Conservation (phyloP, 2,797 vertebrate species). For the Cetoscarus ocellatus region DNA sequence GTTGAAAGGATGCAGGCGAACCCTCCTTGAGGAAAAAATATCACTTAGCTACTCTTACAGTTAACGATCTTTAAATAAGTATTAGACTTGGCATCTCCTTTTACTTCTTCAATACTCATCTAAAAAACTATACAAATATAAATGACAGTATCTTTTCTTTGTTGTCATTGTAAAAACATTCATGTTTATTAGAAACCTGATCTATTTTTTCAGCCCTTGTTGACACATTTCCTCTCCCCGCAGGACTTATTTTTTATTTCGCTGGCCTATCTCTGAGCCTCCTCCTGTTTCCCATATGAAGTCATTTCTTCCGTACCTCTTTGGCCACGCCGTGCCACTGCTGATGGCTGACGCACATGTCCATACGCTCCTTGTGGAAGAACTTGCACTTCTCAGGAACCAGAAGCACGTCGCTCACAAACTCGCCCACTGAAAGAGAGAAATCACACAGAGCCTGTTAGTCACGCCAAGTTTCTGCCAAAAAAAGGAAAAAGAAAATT, state of each 20-base stretch:
- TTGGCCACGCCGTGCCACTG: conserved; percentile 94
- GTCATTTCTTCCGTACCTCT: conserved; percentile 85
- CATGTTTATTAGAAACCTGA: too few relatives aligned
- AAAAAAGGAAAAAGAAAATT: background rate
- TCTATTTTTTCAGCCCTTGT: too few relatives aligned
- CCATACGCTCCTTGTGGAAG: conserved; percentile 95
- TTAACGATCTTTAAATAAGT: too few relatives aligned
- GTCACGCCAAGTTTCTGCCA: conserved; percentile 40
- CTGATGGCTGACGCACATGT: conserved; percentile 93
- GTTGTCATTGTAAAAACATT: too few relatives aligned
- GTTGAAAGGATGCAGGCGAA: too few relatives aligned
- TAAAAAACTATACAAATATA: too few relatives aligned
- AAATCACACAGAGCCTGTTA: conserved; percentile 59
- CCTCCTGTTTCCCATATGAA: conserved; percentile 23
- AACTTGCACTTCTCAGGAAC: conserved; percentile 97
- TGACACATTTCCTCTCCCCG: conserved; percentile 18
- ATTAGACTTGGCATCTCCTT: too few relatives aligned
- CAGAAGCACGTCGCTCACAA: conserved; percentile 95
- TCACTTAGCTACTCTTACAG: too few relatives aligned
- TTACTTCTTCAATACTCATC: too few relatives aligned
- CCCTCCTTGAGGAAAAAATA: too few relatives aligned
- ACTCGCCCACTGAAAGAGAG: conserved; percentile 91
- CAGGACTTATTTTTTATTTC: too few relatives aligned
- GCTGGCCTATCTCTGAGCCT: conserved; percentile 18
- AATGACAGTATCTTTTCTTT: too few relatives aligned